Base-by-base conservation (phyloP, 2,797 vertebrate species). In the Antennarius maculatus region DNA sequence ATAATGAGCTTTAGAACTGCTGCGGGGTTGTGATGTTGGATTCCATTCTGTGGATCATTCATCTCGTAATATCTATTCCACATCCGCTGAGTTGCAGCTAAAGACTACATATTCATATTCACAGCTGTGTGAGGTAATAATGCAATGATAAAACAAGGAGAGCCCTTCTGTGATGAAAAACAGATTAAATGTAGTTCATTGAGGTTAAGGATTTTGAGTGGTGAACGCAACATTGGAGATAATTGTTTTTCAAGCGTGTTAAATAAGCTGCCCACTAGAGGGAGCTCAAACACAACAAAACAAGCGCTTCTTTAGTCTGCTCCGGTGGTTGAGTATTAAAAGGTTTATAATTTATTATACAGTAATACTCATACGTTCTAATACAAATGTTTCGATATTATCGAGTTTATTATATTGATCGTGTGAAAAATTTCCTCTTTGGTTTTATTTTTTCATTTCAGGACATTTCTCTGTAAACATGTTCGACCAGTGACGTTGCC, bases 231-330 rank as follows among this genome's bases (percentile, higher is more conserved):
- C 41, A 14, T 14, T 31, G 23, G 14, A 13, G 7, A 6, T 16
- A 4, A 13, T 29, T 1, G 15, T 45, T 54, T 13, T 17, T 31
- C 10, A 50, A 3, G 5, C n/a, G 27, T 16, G 37, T 12, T 64
- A 52, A 13, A 27, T 6, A 2, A 42, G 0, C 37, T 0, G 3
- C 10, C 53, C 79, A 56, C 46, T 68, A 58, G 60, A 41, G 39
- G 66, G 71, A 27, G 71, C 28, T 61, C 9, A 0, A 58, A 61
- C 52, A 59, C 31, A 66, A 11, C n/a, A 15, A 39, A 69, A 70
- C 16, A 27, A 39, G 13, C 37, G 4, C 7, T 29, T 17, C 37
- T 66, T 62, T 60, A 31, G 66, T 43, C 1, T n/a, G 7, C 1
- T 18, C 15, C 4, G 17, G 10, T 37, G 17, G 47, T 50, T 55